phyloP scores from a whole-genome alignment of 2,113 vertebrate genomes.

The Ahaetulla prasina region DNA sequence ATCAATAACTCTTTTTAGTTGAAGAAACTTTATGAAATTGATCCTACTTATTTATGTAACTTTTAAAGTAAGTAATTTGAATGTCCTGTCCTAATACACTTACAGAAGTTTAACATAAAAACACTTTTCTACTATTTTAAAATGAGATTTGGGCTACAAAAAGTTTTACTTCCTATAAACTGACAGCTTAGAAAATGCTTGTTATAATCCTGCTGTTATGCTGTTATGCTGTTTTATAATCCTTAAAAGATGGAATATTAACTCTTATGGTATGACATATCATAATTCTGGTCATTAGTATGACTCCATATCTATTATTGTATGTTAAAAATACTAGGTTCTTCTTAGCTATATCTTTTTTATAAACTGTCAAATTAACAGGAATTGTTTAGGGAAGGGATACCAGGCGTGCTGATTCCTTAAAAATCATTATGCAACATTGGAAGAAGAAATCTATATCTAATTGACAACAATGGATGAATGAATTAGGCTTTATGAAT shows the following conservation, averaged over 20 bases:
- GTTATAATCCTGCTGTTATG: background rate
- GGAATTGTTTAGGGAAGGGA: too few species aligned
- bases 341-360: too few species aligned
- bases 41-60: background rate
- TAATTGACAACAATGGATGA: background rate
- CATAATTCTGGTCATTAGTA: background rate
- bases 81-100: background rate
- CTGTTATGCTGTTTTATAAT: too few species aligned
- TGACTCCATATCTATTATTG: background rate
- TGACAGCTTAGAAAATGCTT: background rate
- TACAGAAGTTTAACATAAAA: background rate
- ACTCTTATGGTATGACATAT: background rate
- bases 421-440: background rate
- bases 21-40: background rate
- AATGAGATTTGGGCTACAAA: background rate
- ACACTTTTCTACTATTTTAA: background rate
- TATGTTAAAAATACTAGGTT: background rate
- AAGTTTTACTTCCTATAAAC: background rate
- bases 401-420: background rate
- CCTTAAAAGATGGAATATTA: background rate
- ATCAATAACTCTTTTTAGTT: background rate
- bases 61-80: background rate
- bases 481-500: background rate
- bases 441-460: background rate
- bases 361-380: too few species aligned